These are phyloP conservation scores for Zoanthus sociatus DNA, from an alignment of 92 coral and sea anemone genomes.

Conservation along the genomic window DNA sequence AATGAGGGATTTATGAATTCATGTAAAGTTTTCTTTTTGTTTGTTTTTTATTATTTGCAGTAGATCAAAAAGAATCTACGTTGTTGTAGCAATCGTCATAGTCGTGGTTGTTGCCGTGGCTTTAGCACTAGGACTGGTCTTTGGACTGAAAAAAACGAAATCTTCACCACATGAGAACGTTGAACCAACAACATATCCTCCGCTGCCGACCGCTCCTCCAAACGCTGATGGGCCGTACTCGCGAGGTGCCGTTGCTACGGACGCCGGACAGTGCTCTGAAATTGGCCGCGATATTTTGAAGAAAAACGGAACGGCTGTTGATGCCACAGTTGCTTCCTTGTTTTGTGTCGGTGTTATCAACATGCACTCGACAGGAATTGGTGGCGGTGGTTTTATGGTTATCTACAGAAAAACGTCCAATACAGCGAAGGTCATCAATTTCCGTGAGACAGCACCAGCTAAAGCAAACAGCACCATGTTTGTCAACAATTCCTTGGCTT, in stretches of 20 bases:
- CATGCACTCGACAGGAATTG: slow-evolving; percentile 75
- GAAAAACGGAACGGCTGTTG: slow-evolving; percentile 65
- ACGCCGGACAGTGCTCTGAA: slow-evolving; percentile 76
- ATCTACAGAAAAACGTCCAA: slow-evolving; percentile 47
- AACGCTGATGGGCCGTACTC: slow-evolving; percentile 71
- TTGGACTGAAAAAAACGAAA: slow-evolving; percentile 32
- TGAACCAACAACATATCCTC: slow-evolving; percentile 41
- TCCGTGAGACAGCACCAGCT: slow-evolving; percentile 71
- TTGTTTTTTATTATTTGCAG: neutral
- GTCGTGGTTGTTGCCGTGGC: slow-evolving; percentile 2
- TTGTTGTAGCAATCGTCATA: slow-evolving; percentile 11
- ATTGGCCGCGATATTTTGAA: slow-evolving; percentile 70
- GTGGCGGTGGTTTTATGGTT: slow-evolving; percentile 73
- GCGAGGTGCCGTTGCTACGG: slow-evolving; percentile 78
- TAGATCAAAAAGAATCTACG: slow-evolving; percentile 2
- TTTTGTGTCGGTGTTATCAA: slow-evolving; percentile 69
- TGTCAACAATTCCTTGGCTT: slow-evolving; percentile 29
- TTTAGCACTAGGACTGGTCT: slow-evolving; percentile 29
- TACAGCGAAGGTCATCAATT: slow-evolving; percentile 57
- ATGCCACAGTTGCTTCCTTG: slow-evolving; percentile 66
- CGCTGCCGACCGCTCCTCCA: slow-evolving; percentile 66
- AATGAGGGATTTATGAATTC: too few relatives aligned
- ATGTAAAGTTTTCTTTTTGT: neutral
- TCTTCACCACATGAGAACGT: neutral
- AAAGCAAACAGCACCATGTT: slow-evolving; percentile 60